phyloP scores from a whole-genome alignment of 2,888 invertebrate genomes.

The Ctenicera cuprea region DNA sequence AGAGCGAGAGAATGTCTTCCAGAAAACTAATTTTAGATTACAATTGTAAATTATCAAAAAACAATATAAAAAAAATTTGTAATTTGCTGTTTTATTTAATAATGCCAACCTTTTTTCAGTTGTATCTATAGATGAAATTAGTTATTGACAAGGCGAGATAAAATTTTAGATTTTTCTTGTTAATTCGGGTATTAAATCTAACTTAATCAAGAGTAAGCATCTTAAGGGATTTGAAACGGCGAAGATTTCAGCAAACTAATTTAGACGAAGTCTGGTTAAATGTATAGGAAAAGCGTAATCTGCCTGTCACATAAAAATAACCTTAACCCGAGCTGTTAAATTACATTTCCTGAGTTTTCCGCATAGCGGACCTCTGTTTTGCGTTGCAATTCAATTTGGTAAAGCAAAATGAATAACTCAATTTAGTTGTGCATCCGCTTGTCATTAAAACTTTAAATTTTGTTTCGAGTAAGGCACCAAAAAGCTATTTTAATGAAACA shows the following conservation, averaged over 20 bases:
- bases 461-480: conserved; percentile 1
- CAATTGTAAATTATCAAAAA: no score
- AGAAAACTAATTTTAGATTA: no score
- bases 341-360: conserved; percentile 23
- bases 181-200: conserved; percentile 22
- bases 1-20: no score
- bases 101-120: no score
- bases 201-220: conserved; percentile 25
- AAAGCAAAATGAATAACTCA: conserved; percentile 12
- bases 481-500: conserved; percentile 12
- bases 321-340: conserved; percentile 17
- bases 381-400: conserved; percentile 18
- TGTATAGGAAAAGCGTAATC: conserved; percentile 32
- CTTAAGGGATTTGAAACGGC: conserved; percentile 16
- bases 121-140: no score
- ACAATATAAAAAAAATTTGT: no score
- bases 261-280: conserved; percentile 10
- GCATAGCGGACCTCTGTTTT: not conserved
- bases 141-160: no score
- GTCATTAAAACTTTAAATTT: conserved; percentile 21
- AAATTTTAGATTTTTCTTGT: no score
- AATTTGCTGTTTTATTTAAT: no score
- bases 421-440: conserved; percentile 13
- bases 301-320: conserved; percentile 29
- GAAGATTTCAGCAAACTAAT: conserved; percentile 25